Evolutionary conservation across 1,140 invertebrate genomes (phyloP).

Genomic region (Drosophila melanica): DNA sequence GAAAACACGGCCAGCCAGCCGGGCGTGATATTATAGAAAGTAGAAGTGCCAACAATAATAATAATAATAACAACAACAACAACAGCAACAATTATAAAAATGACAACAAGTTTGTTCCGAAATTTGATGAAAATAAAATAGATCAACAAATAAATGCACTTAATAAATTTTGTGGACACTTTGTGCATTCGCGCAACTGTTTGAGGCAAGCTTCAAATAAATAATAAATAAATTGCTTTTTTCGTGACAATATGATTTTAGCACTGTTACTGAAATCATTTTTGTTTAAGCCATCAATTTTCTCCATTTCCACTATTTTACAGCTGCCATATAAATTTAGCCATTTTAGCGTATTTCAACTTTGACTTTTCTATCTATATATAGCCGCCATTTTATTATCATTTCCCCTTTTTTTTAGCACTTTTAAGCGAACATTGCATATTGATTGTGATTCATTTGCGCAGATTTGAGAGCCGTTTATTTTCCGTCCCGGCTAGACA

Average conservation of each 20-base stretch:
- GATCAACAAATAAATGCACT: slow-evolving; percentile 31
- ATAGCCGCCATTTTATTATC: not conserved
- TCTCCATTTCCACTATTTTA: too few relatives aligned
- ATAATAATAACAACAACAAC: slow-evolving; percentile 9
- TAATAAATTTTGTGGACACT: slow-evolving; percentile 30
- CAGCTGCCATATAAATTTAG: too few relatives aligned
- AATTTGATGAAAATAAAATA: slow-evolving; percentile 43
- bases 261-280: too few relatives aligned
- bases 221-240: not conserved
- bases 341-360: not conserved
- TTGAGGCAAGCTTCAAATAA: not conserved
- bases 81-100: slow-evolving; percentile 7
- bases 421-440: slow-evolving; percentile 1
- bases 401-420: not conserved
- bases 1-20: slow-evolving; percentile 27
- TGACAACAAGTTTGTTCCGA: slow-evolving; percentile 36
- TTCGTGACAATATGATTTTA: not conserved
- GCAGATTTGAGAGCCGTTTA: slow-evolving; percentile 12
- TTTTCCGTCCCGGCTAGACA: slow-evolving; percentile 12
- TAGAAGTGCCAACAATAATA: slow-evolving; percentile 46
- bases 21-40: slow-evolving; percentile 44
- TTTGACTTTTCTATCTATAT: not conserved
- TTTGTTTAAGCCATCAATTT: too few relatives aligned
- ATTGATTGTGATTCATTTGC: slow-evolving; percentile 33
- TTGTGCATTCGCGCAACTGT: slow-evolving; percentile 7